These are phyloP conservation scores for Coreius guichenoti DNA, from an alignment of 2,797 vertebrate genomes.

Conservation along the genomic window DNA sequence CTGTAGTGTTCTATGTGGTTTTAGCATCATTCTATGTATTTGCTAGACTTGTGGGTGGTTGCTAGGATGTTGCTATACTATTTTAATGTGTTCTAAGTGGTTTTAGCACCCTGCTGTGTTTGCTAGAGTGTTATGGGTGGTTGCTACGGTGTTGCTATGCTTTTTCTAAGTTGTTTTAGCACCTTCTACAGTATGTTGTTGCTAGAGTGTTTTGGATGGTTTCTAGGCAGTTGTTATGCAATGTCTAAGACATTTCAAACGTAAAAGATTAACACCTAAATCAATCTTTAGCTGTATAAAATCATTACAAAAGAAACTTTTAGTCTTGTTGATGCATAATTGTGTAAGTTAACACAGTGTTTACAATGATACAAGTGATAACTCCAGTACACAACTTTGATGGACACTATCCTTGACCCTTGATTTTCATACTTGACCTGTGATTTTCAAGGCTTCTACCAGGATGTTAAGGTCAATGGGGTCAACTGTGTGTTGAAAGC, in stretches of 20 bases:
- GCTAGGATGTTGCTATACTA: neutral
- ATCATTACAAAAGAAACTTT: neutral
- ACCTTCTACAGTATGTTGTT: neutral
- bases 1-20: neutral
- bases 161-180: neutral
- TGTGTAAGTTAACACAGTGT: neutral
- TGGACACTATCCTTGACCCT: slow-evolving; percentile 24
- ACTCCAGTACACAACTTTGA: neutral
- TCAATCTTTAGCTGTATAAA: neutral
- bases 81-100: neutral
- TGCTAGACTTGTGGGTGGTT: neutral
- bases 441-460: slow-evolving; percentile 30
- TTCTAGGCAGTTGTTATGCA: neutral
- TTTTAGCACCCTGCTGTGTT: neutral
- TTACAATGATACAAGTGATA: neutral
- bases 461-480: slow-evolving; percentile 39
- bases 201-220: neutral
- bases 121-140: neutral
- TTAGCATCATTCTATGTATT: neutral
- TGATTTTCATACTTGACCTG: slow-evolving; percentile 40
- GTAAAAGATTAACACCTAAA: neutral
- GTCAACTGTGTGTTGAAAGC: slow-evolving; percentile 43
- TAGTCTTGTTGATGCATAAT: neutral
- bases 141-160: neutral
- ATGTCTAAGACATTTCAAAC: neutral